Percentiles rank a stretch among this genome's conserved stretches.
Evolutionary conservation across 2,888 invertebrate genomes (phyloP).

Genomic region (Euclidia mi): DNA sequence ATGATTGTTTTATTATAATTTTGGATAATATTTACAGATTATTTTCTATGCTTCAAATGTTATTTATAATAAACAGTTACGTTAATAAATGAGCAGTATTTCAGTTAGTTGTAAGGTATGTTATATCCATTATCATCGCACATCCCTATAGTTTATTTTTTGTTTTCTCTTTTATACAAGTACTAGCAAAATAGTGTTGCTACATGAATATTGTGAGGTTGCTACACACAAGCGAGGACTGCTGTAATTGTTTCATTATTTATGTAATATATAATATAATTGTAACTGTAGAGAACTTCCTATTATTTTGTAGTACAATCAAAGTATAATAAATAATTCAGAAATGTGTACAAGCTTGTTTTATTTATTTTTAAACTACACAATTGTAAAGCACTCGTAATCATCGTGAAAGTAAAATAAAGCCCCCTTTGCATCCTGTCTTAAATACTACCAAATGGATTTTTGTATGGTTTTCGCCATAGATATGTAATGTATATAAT

Average conservation of each 20-base stretch:
- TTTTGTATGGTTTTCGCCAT: too few relatives aligned
- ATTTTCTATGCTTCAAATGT: conserved; percentile 66
- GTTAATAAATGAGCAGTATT: conserved; percentile 85
- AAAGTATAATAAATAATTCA: conserved; percentile 87
- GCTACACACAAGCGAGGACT: conserved; percentile 74
- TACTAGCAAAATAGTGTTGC: conserved; percentile 64
- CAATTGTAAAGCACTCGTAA: too few relatives aligned
- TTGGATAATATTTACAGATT: conserved; percentile 53
- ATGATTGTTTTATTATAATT: conserved; percentile 68
- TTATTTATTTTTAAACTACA: conserved; percentile 53
- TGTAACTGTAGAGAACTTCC: conserved; percentile 89
- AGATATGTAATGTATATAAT: too few relatives aligned
- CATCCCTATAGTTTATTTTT: conserved; percentile 55
- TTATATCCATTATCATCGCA: conserved; percentile 55
- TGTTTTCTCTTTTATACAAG: conserved; percentile 56
- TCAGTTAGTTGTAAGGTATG: conserved; percentile 75
- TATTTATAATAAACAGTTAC: conserved; percentile 76
- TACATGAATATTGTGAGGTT: conserved; percentile 67
- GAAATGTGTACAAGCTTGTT: conserved; percentile 70
- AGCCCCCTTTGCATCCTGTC: too few relatives aligned
- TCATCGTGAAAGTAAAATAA: too few relatives aligned
- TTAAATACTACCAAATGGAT: too few relatives aligned
- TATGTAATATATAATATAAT: conserved; percentile 85
- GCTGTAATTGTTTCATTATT: conserved; percentile 85
- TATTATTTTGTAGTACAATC: conserved; percentile 90